Conservation (phyloP, 2,797 vertebrate genomes). For the Taeniopygia guttata region DNA sequence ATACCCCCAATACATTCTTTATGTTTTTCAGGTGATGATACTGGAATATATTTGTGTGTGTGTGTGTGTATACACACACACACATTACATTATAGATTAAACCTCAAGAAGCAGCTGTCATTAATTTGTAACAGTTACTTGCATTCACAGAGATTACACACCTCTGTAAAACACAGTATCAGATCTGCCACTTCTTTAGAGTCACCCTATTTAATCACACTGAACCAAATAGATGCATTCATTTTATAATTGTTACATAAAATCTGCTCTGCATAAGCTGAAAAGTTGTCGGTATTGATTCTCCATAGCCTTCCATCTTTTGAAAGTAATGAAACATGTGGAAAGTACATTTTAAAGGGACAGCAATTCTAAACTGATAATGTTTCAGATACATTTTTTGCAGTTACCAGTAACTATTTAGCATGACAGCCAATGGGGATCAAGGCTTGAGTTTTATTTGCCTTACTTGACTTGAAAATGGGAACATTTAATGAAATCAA, state of each 20-base stretch:
- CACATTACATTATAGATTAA: slow-evolving; percentile 41
- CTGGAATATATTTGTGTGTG: background rate
- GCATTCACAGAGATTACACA: slow-evolving; percentile 40
- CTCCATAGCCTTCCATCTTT: background rate
- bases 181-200: background rate
- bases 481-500: background rate
- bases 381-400: background rate
- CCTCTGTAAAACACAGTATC: slow-evolving; percentile 6
- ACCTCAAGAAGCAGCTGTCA: slow-evolving; percentile 35
- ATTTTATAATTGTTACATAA: background rate
- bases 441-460: background rate
- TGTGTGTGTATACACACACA: background rate
- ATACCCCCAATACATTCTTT: slow-evolving; percentile 43
- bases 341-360: background rate
- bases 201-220: background rate
- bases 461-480: background rate
- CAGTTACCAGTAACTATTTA: background rate
- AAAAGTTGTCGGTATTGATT: background rate
- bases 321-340: background rate
- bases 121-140: slow-evolving; percentile 53
- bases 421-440: background rate
- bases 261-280: background rate
- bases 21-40: slow-evolving; percentile 43
- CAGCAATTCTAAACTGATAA: background rate
- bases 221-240: background rate